phyloP scores from a whole-genome alignment of 37 sponge, comb jelly and placozoan genomes.

The Sycon ciliatum region DNA sequence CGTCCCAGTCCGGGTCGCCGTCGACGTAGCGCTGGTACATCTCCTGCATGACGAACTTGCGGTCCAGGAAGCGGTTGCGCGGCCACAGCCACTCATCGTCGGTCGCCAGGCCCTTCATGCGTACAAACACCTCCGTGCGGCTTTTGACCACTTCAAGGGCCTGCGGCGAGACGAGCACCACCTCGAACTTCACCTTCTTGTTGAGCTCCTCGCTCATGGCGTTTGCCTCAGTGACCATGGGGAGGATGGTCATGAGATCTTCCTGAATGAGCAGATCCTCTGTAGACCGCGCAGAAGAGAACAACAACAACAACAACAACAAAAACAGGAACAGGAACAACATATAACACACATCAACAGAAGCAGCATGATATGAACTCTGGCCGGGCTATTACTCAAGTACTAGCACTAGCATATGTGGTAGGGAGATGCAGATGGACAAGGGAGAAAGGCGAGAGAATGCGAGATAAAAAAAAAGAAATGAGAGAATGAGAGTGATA shows the following conservation, averaged over 20 bases:
- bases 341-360: no score
- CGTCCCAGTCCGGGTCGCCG: slow-evolving; percentile 50
- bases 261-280: slow-evolving; percentile 59
- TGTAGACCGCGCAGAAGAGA: no score
- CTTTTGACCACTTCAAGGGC: slow-evolving; percentile 45
- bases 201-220: slow-evolving; percentile 69
- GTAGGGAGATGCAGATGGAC: no score
- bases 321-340: no score
- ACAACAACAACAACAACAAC: no score
- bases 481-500: no score
- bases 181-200: slow-evolving; percentile 55
- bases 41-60: slow-evolving; percentile 56
- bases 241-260: slow-evolving; percentile 57
- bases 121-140: slow-evolving; percentile 50
- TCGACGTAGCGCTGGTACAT: slow-evolving; percentile 63
- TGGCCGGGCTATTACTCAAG: no score
- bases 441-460: no score
- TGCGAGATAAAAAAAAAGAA: no score
- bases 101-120: slow-evolving; percentile 35
- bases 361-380: no score
- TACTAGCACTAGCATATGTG: no score
- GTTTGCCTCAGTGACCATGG: slow-evolving; percentile 71
- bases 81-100: slow-evolving; percentile 44
- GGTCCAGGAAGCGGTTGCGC: slow-evolving; percentile 40
- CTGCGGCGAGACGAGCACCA: slow-evolving; percentile 57